These are phyloP conservation scores for Chrysomela aeneicollis DNA, from an alignment of 2,888 invertebrate species.

Conservation along the genomic window DNA sequence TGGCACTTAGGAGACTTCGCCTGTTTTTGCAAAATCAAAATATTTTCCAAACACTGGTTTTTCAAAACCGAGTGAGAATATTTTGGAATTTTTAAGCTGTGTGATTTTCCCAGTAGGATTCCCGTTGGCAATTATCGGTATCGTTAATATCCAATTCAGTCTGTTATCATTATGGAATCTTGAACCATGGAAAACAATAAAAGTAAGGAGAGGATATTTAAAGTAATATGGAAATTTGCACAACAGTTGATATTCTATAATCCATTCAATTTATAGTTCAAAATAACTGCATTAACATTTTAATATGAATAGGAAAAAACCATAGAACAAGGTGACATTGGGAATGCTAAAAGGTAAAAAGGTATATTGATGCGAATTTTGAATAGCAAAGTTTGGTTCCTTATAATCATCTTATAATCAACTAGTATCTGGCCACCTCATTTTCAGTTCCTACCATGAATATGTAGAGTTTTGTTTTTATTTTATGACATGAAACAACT, in stretches of 20 bases:
- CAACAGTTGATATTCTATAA: background rate
- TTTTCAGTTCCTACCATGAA: background rate
- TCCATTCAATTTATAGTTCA: background rate
- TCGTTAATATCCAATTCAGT: too few relatives aligned
- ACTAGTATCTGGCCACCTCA: background rate
- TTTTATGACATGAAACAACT: too few relatives aligned
- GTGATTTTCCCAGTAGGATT: too few relatives aligned
- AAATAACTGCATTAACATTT: constrained; percentile 1
- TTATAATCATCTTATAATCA: too few relatives aligned
- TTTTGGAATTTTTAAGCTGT: too few relatives aligned
- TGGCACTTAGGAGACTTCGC: too few relatives aligned
- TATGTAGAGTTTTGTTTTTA: background rate
- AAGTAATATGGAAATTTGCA: background rate
- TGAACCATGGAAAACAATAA: background rate
- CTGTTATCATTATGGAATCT: too few relatives aligned
- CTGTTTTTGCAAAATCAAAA: too few relatives aligned
- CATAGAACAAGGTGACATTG: constrained; percentile 58
- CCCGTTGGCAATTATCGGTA: too few relatives aligned
- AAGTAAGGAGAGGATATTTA: background rate
- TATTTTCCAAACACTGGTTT: too few relatives aligned
- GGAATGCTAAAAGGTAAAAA: constrained; percentile 61
- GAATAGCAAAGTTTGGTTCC: constrained; percentile 19
- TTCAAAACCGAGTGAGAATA: too few relatives aligned
- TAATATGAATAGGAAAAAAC: constrained; percentile 52
- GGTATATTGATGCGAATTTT: constrained; percentile 47